Conservation (phyloP, 1,140 invertebrate genomes). For the Acromyrmex echinatior region DNA sequence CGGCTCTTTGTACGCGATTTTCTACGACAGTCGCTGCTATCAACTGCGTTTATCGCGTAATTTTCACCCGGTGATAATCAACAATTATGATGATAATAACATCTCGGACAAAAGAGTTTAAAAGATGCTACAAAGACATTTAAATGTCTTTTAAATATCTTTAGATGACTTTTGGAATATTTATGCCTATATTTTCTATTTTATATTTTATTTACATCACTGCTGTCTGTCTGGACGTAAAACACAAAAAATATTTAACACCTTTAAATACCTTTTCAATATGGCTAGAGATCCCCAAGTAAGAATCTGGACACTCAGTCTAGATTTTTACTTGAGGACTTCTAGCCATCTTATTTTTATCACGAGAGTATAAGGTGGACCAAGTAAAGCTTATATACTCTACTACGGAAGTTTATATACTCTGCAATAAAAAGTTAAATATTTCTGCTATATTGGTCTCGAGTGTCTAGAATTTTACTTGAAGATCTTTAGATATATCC, state of each 20-base stretch:
- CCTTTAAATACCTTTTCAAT: too few species aligned
- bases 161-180: not conserved
- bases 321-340: too few species aligned
- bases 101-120: not conserved
- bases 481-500: too few species aligned
- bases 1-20: constrained; percentile 33
- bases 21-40: not conserved
- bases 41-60: not conserved
- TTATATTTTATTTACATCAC: not conserved
- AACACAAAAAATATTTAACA: not conserved
- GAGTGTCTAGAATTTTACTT: too few species aligned
- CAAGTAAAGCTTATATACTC: too few species aligned
- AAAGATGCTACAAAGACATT: not conserved
- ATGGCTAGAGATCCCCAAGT: too few species aligned
- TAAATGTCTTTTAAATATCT: not conserved
- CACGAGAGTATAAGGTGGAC: too few species aligned
- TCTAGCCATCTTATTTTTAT: too few species aligned
- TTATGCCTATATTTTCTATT: not conserved
- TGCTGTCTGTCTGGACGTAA: not conserved
- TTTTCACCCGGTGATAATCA: constrained; percentile 31
- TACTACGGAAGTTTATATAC: too few species aligned
- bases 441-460: too few species aligned
- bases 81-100: not conserved
- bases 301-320: too few species aligned
- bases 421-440: too few species aligned